Evolutionary conservation across 2,888 invertebrate genomes (phyloP).

Genomic region (Nemoura dubitans): DNA sequence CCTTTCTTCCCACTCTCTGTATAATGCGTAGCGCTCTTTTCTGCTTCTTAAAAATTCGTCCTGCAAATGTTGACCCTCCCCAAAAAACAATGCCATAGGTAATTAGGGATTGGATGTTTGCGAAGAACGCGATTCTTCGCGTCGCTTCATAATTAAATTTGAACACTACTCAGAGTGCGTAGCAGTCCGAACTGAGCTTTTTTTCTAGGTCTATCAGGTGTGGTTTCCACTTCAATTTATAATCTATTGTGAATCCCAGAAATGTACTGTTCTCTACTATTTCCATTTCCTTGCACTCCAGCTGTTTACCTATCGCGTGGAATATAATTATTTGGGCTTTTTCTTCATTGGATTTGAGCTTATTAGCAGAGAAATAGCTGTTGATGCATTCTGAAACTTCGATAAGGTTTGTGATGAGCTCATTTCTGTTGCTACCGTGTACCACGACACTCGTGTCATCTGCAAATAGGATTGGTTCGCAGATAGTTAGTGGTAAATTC

Average conservation of each 20-base stretch:
- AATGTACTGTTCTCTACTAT: neutral
- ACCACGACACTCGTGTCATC: slow-evolving; percentile 27
- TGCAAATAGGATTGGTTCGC: slow-evolving; percentile 8
- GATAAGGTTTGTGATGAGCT: neutral
- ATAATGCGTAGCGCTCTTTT: slow-evolving; percentile 12
- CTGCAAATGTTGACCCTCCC: neutral
- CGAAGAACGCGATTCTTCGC: slow-evolving; percentile 17
- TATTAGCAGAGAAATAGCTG: neutral
- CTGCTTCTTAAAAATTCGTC: neutral
- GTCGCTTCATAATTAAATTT: neutral
- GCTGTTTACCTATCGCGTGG: neutral
- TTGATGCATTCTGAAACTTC: neutral
- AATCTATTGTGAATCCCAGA: slow-evolving; percentile 10
- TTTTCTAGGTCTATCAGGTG: neutral
- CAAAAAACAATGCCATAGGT: neutral
- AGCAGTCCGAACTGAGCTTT: neutral
- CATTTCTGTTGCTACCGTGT: neutral
- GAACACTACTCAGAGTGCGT: neutral
- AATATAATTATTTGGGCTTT: neutral
- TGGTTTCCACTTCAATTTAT: slow-evolving; percentile 1
- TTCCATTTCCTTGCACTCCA: neutral
- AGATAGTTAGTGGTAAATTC: neutral
- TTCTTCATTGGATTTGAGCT: neutral
- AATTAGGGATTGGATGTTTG: slow-evolving; percentile 19
- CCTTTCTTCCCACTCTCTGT: slow-evolving; percentile 10